Conservation (phyloP, 1,140 invertebrate species). For the Drosophila sulfurigaster region DNA sequence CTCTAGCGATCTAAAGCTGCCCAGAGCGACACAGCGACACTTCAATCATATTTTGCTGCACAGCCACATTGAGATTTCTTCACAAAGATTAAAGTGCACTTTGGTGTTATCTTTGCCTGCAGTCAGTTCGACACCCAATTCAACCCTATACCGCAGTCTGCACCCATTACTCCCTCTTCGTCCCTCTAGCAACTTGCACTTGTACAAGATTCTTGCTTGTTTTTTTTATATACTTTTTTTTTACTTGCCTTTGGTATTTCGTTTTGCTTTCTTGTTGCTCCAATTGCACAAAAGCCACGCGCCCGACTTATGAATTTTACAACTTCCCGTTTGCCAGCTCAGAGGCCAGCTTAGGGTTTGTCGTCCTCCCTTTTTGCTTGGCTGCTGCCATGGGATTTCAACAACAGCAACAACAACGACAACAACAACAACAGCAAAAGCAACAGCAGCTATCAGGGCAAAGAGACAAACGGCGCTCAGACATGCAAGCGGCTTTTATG, state of each 20-base stretch:
- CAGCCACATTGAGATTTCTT: conserved; percentile 69
- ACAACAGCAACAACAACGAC: conserved; percentile 44
- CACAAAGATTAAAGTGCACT: conserved; percentile 81
- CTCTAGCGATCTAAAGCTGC: conserved; percentile 5
- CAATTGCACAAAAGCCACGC: conserved; percentile 76
- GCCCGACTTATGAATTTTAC: conserved; percentile 81
- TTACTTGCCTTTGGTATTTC: conserved; percentile 26
- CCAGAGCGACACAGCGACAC: conserved; percentile 36
- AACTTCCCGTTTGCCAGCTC: conserved; percentile 72
- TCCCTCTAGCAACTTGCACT: conserved; percentile 56
- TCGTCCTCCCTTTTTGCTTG: conserved; percentile 36
- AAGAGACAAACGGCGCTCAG: conserved; percentile 75
- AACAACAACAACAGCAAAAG: conserved; percentile 32
- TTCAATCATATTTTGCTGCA: conserved; percentile 77
- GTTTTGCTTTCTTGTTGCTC: conserved; percentile 56
- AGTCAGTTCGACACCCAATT: conserved; percentile 62
- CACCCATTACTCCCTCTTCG: neutral
- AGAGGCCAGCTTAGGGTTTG: conserved; percentile 61
- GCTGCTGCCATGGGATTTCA: conserved; percentile 49
- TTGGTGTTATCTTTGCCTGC: conserved; percentile 74
- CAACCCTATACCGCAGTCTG: neutral
- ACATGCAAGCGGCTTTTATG: conserved; percentile 75
- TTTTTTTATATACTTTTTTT: conserved; percentile 14
- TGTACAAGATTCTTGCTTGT: conserved; percentile 55
- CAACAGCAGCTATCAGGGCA: conserved; percentile 24